phyloP scores from a whole-genome alignment of 1,140 invertebrate species.

The Maniola jurtina region DNA sequence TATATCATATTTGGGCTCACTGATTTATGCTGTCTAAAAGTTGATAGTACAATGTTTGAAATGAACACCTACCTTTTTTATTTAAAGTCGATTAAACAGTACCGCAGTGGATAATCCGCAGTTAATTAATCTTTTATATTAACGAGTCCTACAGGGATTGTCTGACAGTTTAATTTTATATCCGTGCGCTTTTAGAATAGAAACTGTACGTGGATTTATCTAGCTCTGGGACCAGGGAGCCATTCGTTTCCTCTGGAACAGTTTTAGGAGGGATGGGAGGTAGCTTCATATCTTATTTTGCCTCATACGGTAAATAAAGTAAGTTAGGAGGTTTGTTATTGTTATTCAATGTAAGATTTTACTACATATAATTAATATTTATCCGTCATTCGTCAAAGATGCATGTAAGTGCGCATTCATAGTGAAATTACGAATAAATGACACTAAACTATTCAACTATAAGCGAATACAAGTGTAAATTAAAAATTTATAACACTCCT shows the following conservation, averaged over 20 bases:
- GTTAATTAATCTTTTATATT: conserved; percentile 11
- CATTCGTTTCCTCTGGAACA: neutral
- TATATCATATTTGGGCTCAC: no score
- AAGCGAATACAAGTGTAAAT: no score
- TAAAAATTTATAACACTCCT: no score
- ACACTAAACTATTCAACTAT: no score
- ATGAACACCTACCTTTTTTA: neutral
- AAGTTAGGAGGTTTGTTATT: neutral
- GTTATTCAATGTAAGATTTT: no score
- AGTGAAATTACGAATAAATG: no score
- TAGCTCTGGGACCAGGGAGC: neutral
- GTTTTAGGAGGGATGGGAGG: neutral
- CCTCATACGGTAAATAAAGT: neutral
- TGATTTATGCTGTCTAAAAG: no score
- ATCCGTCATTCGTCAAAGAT: no score
- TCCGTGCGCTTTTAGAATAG: neutral
- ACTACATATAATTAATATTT: no score
- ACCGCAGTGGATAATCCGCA: neutral
- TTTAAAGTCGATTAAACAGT: neutral
- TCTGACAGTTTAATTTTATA: conserved; percentile 9
- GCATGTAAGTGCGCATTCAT: no score
- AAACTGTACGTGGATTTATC: neutral
- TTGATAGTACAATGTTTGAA: no score
- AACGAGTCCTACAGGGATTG: neutral
- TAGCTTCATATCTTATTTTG: neutral